Evolutionary conservation across 2,113 vertebrate genomes (phyloP).

Genomic region (Gorsachius goisagi): DNA sequence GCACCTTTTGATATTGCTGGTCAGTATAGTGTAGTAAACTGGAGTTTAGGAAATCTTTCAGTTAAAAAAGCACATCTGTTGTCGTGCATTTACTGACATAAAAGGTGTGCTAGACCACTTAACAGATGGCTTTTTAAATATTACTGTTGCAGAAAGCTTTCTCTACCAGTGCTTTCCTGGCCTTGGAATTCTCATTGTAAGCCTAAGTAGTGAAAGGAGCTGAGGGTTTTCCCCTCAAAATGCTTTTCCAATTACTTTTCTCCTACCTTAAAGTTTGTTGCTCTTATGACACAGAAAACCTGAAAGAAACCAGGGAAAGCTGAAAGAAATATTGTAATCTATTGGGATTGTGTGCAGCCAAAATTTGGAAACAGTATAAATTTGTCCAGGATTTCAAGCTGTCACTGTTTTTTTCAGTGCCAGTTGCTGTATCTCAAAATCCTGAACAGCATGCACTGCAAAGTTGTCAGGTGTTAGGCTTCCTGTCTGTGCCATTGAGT

Average conservation of each 20-base stretch:
- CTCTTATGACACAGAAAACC: not conserved
- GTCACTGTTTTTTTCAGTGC: not conserved
- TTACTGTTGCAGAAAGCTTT: not conserved
- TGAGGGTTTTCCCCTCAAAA: not conserved
- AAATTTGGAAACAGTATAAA: not conserved
- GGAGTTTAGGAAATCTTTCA: not conserved
- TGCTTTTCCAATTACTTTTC: not conserved
- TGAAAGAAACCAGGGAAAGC: not conserved
- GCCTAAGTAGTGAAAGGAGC: not conserved
- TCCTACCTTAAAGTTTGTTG: not conserved
- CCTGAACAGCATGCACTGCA: not conserved
- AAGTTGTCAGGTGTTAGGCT: not conserved
- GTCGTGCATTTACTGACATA: not conserved
- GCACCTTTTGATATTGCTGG: constrained; percentile 13
- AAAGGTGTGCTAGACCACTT: not conserved
- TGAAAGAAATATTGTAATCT: not conserved
- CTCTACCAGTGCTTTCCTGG: not conserved
- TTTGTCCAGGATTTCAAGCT: not conserved
- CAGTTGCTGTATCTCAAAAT: not conserved
- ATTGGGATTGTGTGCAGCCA: not conserved
- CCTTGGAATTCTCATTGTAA: not conserved
- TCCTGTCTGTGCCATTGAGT: not conserved
- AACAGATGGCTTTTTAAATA: constrained; percentile 17
- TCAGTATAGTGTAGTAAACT: not conserved
- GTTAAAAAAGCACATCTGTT: not conserved